These are phyloP conservation scores for Melanotaenia nigrans DNA, from an alignment of 2,797 vertebrate species.

Conservation along the genomic window DNA sequence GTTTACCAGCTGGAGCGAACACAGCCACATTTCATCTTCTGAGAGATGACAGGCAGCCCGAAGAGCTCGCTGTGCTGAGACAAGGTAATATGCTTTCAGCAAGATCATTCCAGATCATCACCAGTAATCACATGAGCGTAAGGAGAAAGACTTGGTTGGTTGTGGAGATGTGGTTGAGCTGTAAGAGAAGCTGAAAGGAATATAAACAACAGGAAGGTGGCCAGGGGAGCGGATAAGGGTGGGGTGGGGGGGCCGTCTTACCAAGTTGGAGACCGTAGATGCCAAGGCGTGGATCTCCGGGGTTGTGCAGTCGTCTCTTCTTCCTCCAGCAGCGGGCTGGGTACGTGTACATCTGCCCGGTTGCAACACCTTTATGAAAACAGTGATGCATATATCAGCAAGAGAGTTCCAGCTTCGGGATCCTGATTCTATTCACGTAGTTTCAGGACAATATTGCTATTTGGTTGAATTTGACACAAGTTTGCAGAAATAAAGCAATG, in stretches of 20 bases:
- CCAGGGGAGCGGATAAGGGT: slow-evolving; percentile 21
- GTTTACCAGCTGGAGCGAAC: slow-evolving; percentile 69
- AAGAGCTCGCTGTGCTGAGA: slow-evolving; percentile 39
- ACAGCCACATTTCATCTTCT: slow-evolving; percentile 64
- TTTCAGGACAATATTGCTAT: background rate
- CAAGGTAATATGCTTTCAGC: slow-evolving; percentile 60
- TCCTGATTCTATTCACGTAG: background rate
- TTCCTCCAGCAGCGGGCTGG: slow-evolving; percentile 98
- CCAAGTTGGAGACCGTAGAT: slow-evolving; percentile 94
- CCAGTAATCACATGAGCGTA: slow-evolving; percentile 59
- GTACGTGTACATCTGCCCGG: slow-evolving; percentile 95
- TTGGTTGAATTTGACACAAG: background rate
- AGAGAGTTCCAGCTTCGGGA: background rate
- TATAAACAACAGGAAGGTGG: background rate
- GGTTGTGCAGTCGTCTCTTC: slow-evolving; percentile 93
- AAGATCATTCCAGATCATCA: slow-evolving; percentile 68
- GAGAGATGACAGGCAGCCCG: slow-evolving; percentile 66
- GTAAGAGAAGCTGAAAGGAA: slow-evolving; percentile 19
- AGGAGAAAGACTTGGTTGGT: slow-evolving; percentile 23
- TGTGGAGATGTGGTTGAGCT: background rate
- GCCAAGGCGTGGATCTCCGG: slow-evolving; percentile 91
- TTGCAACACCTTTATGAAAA: slow-evolving; percentile 83
- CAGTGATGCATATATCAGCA: background rate
- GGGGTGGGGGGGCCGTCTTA: slow-evolving; percentile 66
- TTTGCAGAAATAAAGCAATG: background rate